Evolutionary conservation across 2,113 vertebrate genomes (phyloP).

Genomic region (Saccopteryx leptura): DNA sequence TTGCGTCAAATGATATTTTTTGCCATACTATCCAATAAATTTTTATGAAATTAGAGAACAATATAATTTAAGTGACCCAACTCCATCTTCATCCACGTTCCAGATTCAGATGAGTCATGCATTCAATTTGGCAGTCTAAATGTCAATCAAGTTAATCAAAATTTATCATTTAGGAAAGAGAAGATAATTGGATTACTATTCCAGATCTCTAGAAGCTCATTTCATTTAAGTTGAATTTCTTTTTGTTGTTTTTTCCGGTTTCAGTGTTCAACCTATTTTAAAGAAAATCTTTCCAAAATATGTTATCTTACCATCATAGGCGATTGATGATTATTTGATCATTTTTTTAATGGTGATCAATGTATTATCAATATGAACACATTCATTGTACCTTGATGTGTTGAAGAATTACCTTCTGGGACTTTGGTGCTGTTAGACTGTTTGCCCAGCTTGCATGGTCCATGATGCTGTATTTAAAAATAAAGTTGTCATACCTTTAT

Average conservation of each 20-base stretch:
- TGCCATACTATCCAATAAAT: neutral
- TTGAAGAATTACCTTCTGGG: neutral
- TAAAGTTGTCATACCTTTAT: neutral
- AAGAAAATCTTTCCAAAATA: constrained; percentile 6
- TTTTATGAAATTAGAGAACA: neutral
- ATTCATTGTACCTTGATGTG: neutral
- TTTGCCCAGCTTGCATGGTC: neutral
- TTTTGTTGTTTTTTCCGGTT: constrained; percentile 1
- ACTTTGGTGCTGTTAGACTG: neutral
- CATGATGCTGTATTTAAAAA: constrained; percentile 26
- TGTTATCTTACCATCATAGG: neutral
- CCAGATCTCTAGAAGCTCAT: neutral
- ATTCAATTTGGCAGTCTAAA: constrained; percentile 23
- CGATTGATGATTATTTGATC: neutral
- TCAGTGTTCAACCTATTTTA: neutral
- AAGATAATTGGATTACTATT: neutral
- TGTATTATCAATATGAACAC: neutral
- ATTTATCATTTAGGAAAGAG: constrained; percentile 30
- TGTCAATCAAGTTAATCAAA: constrained; percentile 16
- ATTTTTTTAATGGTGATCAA: neutral
- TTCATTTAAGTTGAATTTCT: neutral
- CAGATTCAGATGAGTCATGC: neutral
- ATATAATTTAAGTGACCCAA: neutral
- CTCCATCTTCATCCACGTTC: constrained; percentile 19
- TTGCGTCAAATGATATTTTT: neutral